Conservation (phyloP, 37 sponge, comb jelly and placozoan species). For the Bolinopsis microptera region DNA sequence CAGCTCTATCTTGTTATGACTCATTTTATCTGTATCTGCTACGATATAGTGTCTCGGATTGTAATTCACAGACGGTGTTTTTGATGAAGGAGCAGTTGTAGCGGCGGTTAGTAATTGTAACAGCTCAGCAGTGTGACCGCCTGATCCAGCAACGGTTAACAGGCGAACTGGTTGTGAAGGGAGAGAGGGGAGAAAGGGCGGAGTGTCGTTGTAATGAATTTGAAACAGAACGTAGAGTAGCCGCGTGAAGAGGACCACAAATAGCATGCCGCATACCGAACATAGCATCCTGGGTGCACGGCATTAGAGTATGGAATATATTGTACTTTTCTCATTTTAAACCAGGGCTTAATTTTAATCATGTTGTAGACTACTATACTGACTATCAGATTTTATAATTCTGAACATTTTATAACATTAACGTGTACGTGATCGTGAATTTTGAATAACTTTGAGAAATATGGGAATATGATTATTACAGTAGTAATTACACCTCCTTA, state of each 20-base stretch:
- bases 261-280: background rate
- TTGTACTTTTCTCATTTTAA: background rate
- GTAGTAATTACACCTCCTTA: no score
- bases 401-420: no score
- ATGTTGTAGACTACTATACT: no score
- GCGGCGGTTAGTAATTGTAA: constrained; percentile 73
- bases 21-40: constrained; percentile 81
- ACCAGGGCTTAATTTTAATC: no score
- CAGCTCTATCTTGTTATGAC: constrained; percentile 69
- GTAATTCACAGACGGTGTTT: constrained; percentile 51
- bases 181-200: background rate
- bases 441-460: no score
- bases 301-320: background rate
- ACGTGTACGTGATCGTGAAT: no score
- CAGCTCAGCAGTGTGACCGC: constrained; percentile 96
- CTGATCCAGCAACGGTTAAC: constrained; percentile 85
- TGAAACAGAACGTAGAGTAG: constrained; percentile 30
- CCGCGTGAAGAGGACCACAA: background rate
- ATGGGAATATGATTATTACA: no score
- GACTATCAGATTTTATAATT: no score
- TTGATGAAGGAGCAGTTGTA: constrained; percentile 66
- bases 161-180: constrained; percentile 18
- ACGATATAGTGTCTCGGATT: constrained; percentile 80
- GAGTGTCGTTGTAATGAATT: background rate
- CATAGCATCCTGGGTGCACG: background rate